Percentiles rank a stretch among this genome's conserved stretches.
Evolutionary conservation across 2,113 vertebrate genomes (phyloP).

Genomic region (Trichomycterus rosablanca): DNA sequence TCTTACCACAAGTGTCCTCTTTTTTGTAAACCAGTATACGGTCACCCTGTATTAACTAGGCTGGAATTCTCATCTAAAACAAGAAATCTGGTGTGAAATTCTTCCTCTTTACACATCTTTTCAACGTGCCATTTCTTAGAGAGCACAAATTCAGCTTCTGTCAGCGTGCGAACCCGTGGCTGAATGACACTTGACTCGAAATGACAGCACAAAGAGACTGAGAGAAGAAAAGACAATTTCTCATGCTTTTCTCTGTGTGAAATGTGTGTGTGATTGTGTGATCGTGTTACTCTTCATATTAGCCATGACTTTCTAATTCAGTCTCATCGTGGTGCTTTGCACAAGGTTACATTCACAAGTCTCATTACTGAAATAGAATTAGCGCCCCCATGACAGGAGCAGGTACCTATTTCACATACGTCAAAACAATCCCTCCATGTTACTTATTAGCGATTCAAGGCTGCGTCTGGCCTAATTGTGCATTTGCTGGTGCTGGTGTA

Average conservation of each 20-base stretch:
- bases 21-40: too few relatives aligned
- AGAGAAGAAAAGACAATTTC: not conserved
- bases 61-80: too few relatives aligned
- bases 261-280: not conserved
- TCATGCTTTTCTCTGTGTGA: not conserved
- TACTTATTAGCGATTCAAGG: constrained; percentile 18
- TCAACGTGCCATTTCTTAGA: not conserved
- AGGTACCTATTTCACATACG: constrained; percentile 2
- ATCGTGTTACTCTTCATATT: not conserved
- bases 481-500: constrained; percentile 11
- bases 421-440: constrained; percentile 19
- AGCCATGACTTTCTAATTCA: too few relatives aligned
- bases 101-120: too few relatives aligned
- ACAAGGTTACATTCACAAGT: too few relatives aligned
- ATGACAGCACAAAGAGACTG: constrained; percentile 1
- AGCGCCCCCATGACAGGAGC: not conserved
- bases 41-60: too few relatives aligned
- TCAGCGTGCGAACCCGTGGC: not conserved
- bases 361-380: not conserved
- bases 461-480: constrained; percentile 14
- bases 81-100: too few relatives aligned
- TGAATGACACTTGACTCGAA: constrained; percentile 11
- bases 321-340: too few relatives aligned
- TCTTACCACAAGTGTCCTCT: too few relatives aligned
- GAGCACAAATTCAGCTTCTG: not conserved